These are phyloP conservation scores for Odocoileus virginianus DNA, from an alignment of 2,113 vertebrate species.

Conservation along the genomic window DNA sequence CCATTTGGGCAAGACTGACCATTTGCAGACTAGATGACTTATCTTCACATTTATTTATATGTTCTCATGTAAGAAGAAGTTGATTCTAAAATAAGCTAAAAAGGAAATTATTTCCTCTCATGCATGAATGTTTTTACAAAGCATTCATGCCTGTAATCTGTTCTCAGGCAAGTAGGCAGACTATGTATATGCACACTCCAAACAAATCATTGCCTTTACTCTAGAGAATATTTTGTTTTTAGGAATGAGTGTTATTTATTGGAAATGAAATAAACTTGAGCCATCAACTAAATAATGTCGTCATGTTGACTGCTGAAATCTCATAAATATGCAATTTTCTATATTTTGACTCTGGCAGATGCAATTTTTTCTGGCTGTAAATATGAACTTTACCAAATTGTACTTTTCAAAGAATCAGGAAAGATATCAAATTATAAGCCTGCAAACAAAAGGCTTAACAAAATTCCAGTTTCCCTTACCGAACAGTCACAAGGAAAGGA, in stretches of 20 bases:
- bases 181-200: background rate
- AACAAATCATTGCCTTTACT: background rate
- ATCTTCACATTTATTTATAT: background rate
- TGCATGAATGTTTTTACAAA: constrained; percentile 57
- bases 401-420: constrained; percentile 38
- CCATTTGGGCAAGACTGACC: background rate
- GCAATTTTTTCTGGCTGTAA: constrained; percentile 3
- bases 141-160: background rate
- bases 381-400: background rate
- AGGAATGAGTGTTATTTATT: background rate
- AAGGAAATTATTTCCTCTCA: constrained; percentile 41
- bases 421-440: background rate
- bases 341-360: constrained; percentile 51
- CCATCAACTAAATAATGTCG: background rate
- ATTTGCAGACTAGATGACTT: background rate
- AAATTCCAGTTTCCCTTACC: background rate
- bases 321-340: constrained; percentile 26
- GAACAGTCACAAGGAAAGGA: background rate
- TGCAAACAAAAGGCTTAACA: background rate
- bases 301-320: background rate
- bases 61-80: background rate
- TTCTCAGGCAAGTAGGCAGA: constrained; percentile 23
- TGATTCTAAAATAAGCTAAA: constrained; percentile 36
- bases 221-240: background rate
- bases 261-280: constrained; percentile 2